Base-by-base conservation (phyloP, 2,113 vertebrate genomes). In the Hippocampus zosterae region DNA sequence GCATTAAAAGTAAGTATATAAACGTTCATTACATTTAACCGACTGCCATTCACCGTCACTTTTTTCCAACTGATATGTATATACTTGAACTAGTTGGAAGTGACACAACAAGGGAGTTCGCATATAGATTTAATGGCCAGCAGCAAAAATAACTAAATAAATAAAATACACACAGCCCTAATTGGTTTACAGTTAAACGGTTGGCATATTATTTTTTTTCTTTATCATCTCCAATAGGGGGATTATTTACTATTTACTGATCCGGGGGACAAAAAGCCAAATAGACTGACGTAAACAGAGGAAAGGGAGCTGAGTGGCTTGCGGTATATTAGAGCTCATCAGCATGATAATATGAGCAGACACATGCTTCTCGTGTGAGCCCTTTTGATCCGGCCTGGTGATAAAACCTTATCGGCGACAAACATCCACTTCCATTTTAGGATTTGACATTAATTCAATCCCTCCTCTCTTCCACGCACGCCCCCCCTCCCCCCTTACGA, bases 371-470 rank as follows among this genome's bases (percentile, higher is more conserved):
- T 82, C 84, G 85, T 84, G 81, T 76, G 87, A 90, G 84, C 77
- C 86, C 85, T 86, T 89, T 82, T 90, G 90, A 92, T 92, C 85
- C 75, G 87, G 84, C 74, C 73, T 81, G 86, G 73, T 74, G 85
- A 88, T 90, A 88, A 89, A 84, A 79, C 86, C 88, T 92, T 91
- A 91, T 92, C 91, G 69, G 79, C 69, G 13, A 40, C 65, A 63
- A 90, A 90, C 91, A 92, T 90, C 87, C 90, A 88, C 84, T 85
- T 84, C 88, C 89, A 89, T 88, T 86, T 86, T 75, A 87, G 77
- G 82, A 88, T 84, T 83, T 88, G 81, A 87, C 88, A 86, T 90
- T 85, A 89, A 90, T 90, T 88, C 87, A 88, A 85, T 87, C 85
- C 87, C 73, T 71, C 79, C 74, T 75, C 74, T 75, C 70, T 42